Evolutionary conservation across 2,888 invertebrate species (phyloP), one percentile per base, ranked within the genome.

Genomic region (Panorpa germanica): DNA sequence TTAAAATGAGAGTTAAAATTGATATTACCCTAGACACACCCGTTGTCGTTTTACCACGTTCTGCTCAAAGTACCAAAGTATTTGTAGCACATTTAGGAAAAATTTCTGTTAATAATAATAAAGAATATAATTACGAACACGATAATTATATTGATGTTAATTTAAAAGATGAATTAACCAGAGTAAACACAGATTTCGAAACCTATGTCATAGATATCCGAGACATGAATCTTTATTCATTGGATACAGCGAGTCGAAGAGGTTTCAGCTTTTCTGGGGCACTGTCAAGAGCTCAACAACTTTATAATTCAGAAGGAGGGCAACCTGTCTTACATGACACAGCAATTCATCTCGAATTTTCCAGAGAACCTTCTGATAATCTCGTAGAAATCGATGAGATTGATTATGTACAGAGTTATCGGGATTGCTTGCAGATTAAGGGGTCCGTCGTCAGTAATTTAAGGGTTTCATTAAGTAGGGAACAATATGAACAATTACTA

Each of bases 21-120:
- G 76, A 77, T 49, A 63, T 90, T 28, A 66, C 82, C 36, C 59
- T 93, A 41, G 83, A 90, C 50, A 88, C 86, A 29, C 95, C 95
- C 0, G 85, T 93, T 24, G 66, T 93, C 39, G 78, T 93, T 34
- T 54, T 93, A 31, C 91, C 93, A 0, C 64, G 83, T 37, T 66
- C 70, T 7, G 67, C 74, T 17, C 64, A 64, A 40, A 86, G 85
- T 50, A 46, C 70, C 8, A 74, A 86, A 47, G 88, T 91, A 30
- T 65, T 91, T 41, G 82, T 93, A 22, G 86, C 85, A 10, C 90
- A 90, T 61, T 65, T 95, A 38, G 93, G 93, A 21, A 77, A 82
- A 49, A 91, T 91, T 50, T 69, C 73, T 15, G 57, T 71, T 34
- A 46, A 37, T 7, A 57, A 63, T 43, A 54, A 42, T 14, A 52